Evolutionary conservation across 2,888 invertebrate species (phyloP).

Genomic region (Labia minor): DNA sequence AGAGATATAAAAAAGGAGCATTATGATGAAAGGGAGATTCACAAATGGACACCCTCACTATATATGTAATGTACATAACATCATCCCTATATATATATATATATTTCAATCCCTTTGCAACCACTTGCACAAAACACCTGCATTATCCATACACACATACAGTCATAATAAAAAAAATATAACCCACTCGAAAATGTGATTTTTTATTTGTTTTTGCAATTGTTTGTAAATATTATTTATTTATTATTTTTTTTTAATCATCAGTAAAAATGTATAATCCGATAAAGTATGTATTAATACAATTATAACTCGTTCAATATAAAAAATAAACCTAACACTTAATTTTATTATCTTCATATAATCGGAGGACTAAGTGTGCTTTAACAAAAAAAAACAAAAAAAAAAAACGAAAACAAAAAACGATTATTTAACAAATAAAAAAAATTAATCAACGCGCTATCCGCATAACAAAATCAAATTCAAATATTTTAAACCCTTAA

Average conservation of each 20-base stretch:
- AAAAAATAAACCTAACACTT: conserved; percentile 13
- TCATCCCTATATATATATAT: neutral
- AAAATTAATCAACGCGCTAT: conserved; percentile 5
- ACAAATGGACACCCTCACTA: neutral
- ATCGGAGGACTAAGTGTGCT: conserved; percentile 13
- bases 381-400: neutral
- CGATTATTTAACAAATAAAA: neutral
- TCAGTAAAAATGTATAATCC: conserved; percentile 7
- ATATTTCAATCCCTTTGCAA: conserved; percentile 13
- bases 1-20: neutral
- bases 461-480: neutral
- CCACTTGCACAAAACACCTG: conserved; percentile 5
- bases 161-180: neutral
- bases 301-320: conserved; percentile 1
- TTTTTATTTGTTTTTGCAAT: neutral
- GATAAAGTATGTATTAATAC: conserved; percentile 2
- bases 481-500: conserved; percentile 4
- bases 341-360: conserved; percentile 13
- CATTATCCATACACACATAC: neutral
- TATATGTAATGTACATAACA: no score
- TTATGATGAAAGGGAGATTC: neutral
- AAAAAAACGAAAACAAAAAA: no score
- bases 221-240: neutral
- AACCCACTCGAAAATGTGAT: conserved; percentile 2
- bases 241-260: neutral